Conservation (phyloP, 2,888 invertebrate genomes). For the Dinocampus coccinellae region DNA sequence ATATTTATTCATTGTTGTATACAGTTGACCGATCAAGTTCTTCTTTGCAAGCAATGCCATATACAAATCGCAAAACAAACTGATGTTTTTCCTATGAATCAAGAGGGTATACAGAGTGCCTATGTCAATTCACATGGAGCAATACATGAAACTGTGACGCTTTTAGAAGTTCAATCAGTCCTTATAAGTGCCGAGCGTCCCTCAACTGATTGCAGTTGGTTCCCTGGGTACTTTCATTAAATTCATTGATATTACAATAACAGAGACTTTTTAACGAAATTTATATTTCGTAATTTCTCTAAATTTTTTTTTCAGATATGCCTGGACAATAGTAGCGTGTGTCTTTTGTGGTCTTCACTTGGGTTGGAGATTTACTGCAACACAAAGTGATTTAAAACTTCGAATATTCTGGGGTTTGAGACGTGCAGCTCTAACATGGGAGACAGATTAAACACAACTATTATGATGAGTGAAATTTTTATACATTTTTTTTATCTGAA, state of each 20-base stretch:
- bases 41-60: conserved; percentile 72
- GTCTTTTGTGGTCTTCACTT: conserved; percentile 77
- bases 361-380: conserved; percentile 86
- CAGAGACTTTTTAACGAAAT: conserved; percentile 2
- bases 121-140: conserved; percentile 85
- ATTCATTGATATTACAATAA: conserved; percentile 1
- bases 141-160: conserved; percentile 85
- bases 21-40: conserved; percentile 50
- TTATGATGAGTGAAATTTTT: background rate
- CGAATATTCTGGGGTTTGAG: conserved; percentile 80
- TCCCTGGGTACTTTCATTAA: conserved; percentile 77
- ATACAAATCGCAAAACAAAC: conserved; percentile 74
- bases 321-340: conserved; percentile 85
- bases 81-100: conserved; percentile 85
- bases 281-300: conserved; percentile 4
- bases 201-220: conserved; percentile 85
- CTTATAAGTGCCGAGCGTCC: conserved; percentile 71
- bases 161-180: conserved; percentile 72
- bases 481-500: background rate
- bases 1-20: conserved; percentile 15
- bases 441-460: background rate
- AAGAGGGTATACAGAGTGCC: conserved; percentile 83
- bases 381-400: conserved; percentile 74
- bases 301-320: conserved; percentile 71
- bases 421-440: conserved; percentile 68